Percentiles rank a stretch among this genome's conserved stretches.
These are phyloP conservation scores for Lutra lutra DNA, from an alignment of 2,797 vertebrate species.

Conservation along the genomic window DNA sequence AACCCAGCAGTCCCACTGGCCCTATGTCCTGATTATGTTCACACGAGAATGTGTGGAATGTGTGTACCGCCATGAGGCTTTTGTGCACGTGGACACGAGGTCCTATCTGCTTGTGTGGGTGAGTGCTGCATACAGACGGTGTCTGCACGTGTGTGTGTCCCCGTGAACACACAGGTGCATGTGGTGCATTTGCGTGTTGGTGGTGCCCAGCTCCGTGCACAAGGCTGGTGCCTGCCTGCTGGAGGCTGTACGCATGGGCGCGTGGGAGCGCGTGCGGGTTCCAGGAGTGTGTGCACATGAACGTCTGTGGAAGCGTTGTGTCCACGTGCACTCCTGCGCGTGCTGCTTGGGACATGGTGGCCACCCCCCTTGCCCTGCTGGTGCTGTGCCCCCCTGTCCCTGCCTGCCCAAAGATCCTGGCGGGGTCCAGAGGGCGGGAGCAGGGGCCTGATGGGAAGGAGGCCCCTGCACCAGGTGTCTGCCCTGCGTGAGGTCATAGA, in stretches of 20 bases:
- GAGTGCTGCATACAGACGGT: background rate
- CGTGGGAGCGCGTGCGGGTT: background rate
- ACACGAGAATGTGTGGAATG: no score
- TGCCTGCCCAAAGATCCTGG: conserved; percentile 59
- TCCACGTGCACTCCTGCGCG: background rate
- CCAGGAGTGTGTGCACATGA: no score
- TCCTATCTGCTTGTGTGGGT: no score
- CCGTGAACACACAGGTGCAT: background rate
- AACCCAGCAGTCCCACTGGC: accelerated
- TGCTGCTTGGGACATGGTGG: background rate
- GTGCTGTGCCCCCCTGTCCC: conserved; percentile 52
- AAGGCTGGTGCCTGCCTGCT: background rate
- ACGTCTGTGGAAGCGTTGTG: background rate
- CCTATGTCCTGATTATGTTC: background rate
- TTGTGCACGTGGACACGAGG: background rate
- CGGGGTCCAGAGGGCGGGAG: background rate
- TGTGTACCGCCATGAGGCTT: background rate
- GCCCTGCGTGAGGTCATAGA: conserved; percentile 77
- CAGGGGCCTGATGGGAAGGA: conserved; percentile 46
- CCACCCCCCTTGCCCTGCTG: background rate
- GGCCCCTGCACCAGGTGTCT: conserved; percentile 81
- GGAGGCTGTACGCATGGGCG: no score
- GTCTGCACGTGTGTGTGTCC: background rate
- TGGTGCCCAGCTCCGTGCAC: no score
- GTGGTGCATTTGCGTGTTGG: no score